Base-by-base conservation (phyloP, 2,797 vertebrate species). In the Otolemur crassicaudatus region DNA sequence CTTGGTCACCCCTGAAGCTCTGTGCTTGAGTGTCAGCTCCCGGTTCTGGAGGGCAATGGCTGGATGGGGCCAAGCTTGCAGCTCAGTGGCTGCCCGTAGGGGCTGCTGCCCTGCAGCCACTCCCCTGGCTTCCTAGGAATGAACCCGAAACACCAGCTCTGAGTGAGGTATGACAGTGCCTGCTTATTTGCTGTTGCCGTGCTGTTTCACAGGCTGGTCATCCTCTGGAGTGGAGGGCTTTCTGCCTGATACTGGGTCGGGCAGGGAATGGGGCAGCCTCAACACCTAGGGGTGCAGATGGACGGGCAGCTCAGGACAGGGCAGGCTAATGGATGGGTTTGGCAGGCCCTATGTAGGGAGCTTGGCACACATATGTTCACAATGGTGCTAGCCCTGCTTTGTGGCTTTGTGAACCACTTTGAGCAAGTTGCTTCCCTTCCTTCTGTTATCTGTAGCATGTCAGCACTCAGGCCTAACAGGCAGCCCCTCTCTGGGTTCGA, bases 171-270 rank as follows among this genome's bases (percentile, higher is more conserved):
- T 60, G 77, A 58, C 11, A 6, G 23, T 16, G 0, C 22, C 65
- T 58, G 60, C 16, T 67, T 67, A 8, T n/a, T 22, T 13, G 4
- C 19, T 69, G 23, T 49, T n/a, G 12, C 40, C 7, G 0, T 25
- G 3, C 2, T 19, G 20, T 53, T 27, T 53, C 56, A 22, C 49
- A 0, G 25, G 49, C 3, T 1, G 7, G 0, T 27, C 27, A 12
- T 34, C 49, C 9, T 69, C 46, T 61, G 77, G 56, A 83, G n/a
- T 1, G 2, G 60, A 67, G 27, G 56, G 9, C 63, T 43, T 13
- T 63, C 17, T 58, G 49, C 76, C 37, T 22, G 9, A 20, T 7
- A 1, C 43, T 43, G 29, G 23, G 1, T 53, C 56, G 43, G 69
- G 37, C 3, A 12, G 40, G 40, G 67, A 53, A n/a, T 0, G 23